Evolutionary conservation across 2,888 invertebrate species (phyloP), one percentile per base, ranked within the genome.

Genomic region (Abscondita cerata): DNA sequence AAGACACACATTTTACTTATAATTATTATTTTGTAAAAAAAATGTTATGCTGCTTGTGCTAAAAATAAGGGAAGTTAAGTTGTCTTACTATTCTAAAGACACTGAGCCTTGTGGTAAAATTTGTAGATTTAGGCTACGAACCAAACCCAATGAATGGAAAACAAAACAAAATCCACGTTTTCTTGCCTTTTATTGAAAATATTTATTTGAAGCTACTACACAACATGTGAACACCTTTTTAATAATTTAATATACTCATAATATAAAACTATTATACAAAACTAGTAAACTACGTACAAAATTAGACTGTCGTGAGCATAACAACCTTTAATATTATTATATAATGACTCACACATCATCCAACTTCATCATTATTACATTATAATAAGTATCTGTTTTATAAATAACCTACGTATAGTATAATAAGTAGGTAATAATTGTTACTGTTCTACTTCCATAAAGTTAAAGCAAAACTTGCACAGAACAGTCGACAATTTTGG

Each of bases 201-300:
- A 75, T 71, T 69, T 69, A 70, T 68, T 73, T 70, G 72, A 76
- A 76, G 73, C 75, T 75, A 75, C 70, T 75, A 76, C 75, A 76
- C 74, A 76, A 75, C 74, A 73, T 72, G 70, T 76, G 75, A 76
- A 76, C 75, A 76, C 72, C 69, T 73, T 70, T 66, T 72, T 65
- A 71, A 70, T 71, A 71, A 71, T 73, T 71, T 54, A 69, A 71
- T 69, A 67, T 70, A 68, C 71, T 72, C 57, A 59, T 70, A 69
- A 72, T 84, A 83, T 78, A 84, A 84, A 84, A 83, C 83, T 83
- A 77, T 77, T 81, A 83, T 84, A 83, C 80, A 83, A 84, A 84
- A 84, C 83, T 83, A 84, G 81, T 81, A 78, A 74, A 80, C 83
- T 83, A 83, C 82, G 81, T 83, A 83, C 81, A 83, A 83, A 83